Evolutionary conservation across 2,113 vertebrate genomes (phyloP).

Genomic region (Lota lota): DNA sequence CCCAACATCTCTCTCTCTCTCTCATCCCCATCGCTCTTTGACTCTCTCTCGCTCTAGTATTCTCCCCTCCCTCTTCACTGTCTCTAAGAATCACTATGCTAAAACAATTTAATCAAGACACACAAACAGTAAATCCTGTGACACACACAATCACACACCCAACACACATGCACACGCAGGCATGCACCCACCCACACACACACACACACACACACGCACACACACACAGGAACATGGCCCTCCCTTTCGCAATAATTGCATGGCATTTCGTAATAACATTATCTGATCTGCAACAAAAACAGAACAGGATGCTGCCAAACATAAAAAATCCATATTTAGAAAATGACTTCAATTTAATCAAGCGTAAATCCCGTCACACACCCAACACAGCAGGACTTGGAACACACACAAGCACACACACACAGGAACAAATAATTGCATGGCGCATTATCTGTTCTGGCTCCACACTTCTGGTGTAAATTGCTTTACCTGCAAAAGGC

Average conservation of each 20-base stretch:
- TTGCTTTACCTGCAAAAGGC: conserved; percentile 46
- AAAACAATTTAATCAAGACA: conserved; percentile 99
- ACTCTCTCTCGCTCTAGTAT: conserved; percentile 13
- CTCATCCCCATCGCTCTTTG: conserved; percentile 48
- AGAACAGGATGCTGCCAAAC: conserved; percentile 31
- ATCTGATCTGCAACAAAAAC: conserved; percentile 22
- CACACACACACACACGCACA: conserved; percentile 9
- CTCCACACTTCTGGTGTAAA: conserved; percentile 40
- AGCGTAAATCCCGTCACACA: no score
- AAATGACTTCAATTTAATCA: no score
- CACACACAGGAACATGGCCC: conserved; percentile 18
- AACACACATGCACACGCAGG: conserved; percentile 11
- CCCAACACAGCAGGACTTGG: no score
- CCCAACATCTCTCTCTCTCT: conserved; percentile 40
- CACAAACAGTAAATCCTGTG: conserved; percentile 90
- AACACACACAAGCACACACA: no score
- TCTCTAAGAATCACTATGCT: conserved; percentile 85
- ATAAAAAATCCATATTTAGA: conserved; percentile 54
- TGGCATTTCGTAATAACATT: conserved; percentile 44
- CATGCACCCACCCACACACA: conserved; percentile 24
- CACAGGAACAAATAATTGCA: no score
- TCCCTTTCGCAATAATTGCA: conserved; percentile 61
- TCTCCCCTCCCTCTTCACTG: conserved; percentile 74
- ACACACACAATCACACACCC: conserved; percentile 14
- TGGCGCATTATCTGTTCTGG: no score